These are phyloP conservation scores for Eira barbara DNA, from an alignment of 2,113 vertebrate genomes.

Conservation along the genomic window DNA sequence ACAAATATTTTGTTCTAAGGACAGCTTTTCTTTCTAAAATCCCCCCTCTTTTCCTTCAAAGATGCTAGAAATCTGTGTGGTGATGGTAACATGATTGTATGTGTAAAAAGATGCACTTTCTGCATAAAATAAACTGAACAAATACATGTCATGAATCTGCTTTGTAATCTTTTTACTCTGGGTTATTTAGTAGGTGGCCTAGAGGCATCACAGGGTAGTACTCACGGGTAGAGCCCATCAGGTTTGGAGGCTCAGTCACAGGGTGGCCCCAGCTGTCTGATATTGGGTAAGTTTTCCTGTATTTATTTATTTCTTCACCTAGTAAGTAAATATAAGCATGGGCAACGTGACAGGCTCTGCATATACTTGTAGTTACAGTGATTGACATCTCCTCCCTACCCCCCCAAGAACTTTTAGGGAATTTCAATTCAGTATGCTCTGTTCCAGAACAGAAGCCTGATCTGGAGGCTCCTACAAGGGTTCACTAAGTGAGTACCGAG, in stretches of 20 bases:
- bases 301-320: background rate
- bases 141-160: background rate
- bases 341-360: background rate
- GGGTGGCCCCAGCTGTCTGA: background rate
- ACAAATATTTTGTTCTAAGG: background rate
- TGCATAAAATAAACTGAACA: background rate
- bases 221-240: background rate
- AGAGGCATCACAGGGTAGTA: background rate
- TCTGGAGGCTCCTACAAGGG: background rate
- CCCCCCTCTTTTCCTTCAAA: background rate
- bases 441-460: background rate
- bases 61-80: background rate
- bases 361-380: background rate
- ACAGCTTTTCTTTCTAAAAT: constrained; percentile 11
- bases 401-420: background rate
- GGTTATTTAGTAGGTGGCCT: background rate
- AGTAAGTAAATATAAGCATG: background rate
- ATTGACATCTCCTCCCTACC: too few relatives aligned
- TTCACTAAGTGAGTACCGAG: background rate
- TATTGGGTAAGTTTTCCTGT: background rate
- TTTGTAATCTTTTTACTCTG: background rate
- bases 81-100: background rate
- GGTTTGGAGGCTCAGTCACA: background rate
- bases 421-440: background rate
- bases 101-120: background rate